A percentile compares a stretch with the other conserved stretches of the same genome.
Conservation (phyloP, 2,888 invertebrate species). For the Deroplatys truncata region DNA sequence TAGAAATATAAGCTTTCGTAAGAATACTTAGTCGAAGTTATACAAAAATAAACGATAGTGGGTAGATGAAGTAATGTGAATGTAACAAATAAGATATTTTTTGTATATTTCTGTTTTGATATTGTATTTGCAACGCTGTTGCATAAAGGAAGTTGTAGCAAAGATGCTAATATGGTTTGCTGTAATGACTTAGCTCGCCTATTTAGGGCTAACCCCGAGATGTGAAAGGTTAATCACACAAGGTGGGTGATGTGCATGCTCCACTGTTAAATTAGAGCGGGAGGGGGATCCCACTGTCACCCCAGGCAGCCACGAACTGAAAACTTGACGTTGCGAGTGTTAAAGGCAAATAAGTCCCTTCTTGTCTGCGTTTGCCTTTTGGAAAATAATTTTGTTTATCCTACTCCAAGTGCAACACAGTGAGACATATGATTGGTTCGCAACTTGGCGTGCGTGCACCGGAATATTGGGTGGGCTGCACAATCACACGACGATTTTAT, state of each 20-base stretch:
- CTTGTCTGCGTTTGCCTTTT: neutral
- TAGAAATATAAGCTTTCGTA: no score
- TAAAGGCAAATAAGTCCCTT: neutral
- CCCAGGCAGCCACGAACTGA: neutral
- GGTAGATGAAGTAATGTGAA: no score
- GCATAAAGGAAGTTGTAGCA: neutral
- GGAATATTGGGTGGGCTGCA: no score
- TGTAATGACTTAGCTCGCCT: neutral
- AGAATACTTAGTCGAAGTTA: no score
- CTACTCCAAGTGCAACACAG: no score
- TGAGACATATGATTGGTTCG: no score
- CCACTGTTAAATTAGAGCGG: neutral
- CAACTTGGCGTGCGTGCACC: no score
- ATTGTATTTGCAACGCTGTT: neutral
- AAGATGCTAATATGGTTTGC: neutral
- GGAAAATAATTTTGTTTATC: no score
- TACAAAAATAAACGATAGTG: no score
- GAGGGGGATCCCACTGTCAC: neutral
- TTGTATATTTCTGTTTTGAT: no score
- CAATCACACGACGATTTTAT: no score
- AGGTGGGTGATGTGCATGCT: neutral
- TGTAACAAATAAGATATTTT: no score
- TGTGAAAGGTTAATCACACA: constrained; percentile 25
- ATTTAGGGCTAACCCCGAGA: constrained; percentile 10
- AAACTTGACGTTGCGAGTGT: neutral